Conservation (phyloP, 2,888 invertebrate genomes). For the Drosophila fungiperda region DNA sequence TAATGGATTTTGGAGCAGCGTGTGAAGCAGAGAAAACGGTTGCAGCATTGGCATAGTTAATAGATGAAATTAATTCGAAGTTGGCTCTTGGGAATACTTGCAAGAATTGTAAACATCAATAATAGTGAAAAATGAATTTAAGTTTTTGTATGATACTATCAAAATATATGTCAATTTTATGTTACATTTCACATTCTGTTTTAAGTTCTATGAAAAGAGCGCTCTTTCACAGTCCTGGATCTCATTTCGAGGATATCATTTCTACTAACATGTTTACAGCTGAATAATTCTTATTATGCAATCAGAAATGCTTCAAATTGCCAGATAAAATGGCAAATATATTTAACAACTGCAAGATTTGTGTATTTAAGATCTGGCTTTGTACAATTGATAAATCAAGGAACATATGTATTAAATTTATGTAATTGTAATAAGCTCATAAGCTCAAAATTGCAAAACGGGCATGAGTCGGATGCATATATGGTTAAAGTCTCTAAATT, state of each 20-base stretch:
- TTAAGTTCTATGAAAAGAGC: neutral
- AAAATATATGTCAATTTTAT: neutral
- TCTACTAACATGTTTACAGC: neutral
- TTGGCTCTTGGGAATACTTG: neutral
- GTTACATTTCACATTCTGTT: neutral
- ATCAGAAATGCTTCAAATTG: neutral
- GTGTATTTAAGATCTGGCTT: neutral
- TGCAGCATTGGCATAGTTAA: neutral
- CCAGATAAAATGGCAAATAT: neutral
- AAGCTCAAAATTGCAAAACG: neutral
- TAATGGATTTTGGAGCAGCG: neutral
- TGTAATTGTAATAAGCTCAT: conserved; percentile 22
- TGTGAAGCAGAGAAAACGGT: neutral
- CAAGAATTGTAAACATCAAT: neutral
- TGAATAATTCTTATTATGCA: neutral
- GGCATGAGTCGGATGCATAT: neutral
- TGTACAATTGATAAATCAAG: neutral
- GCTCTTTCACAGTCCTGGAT: neutral
- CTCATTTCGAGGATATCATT: neutral
- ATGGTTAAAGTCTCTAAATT: conserved; percentile 41
- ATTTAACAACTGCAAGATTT: neutral
- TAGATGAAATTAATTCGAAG: neutral
- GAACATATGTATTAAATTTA: conserved; percentile 19
- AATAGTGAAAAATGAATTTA: neutral
- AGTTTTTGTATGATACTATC: neutral